Base-by-base conservation (phyloP, 2,113 vertebrate genomes). In the Malurus alboscapulatus region DNA sequence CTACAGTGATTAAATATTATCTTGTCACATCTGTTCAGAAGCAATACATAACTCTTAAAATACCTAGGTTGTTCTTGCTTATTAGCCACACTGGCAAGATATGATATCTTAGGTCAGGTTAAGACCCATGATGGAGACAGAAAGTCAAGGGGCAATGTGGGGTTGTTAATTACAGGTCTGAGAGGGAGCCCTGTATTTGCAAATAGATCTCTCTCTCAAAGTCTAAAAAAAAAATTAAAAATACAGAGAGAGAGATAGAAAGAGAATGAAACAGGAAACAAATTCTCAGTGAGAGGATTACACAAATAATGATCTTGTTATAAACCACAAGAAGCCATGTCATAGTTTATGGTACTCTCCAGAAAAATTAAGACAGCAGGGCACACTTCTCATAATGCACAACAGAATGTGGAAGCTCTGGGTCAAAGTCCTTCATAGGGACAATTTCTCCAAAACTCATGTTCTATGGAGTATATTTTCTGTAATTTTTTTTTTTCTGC, bases 1-100 rank as follows among this genome's bases (percentile, higher is more conserved):
- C 30, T 75, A 34, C 34, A 61, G 27, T 84, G 86, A 95, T 96
- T 91, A 90, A 89, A 73, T 65, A 88, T 96, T 94, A 81, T 91
- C 78, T 94, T 96, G 93, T 92, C 86, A 92, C 88, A 96, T 93
- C 88, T 95, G 66, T 69, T 96, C 85, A 90, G 78, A 80, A 48
- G 45, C 38, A 78, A 71, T 57, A 63, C 14, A 40, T 67, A 91
- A 83, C 26, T 79, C 86, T 38, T 54, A 57, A 90, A 90, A 90
- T 76, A 92, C 79, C 72, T 95, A 82, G 54, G 78, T 79, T 72
- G 40, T 18, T 58, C 71, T 38, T 71, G 30, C 50, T 86, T 91
- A 65, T 94, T 96, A 86, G 27, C 50, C 36, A 94, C 54, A 21
- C 19, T 32, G 50, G 48, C 63, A 94, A 90, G 67, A 76, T 29